Percentiles rank a stretch among this genome's conserved stretches.
Evolutionary conservation across 1,140 invertebrate genomes (phyloP).

Genomic region (Latrodectus geometricus): DNA sequence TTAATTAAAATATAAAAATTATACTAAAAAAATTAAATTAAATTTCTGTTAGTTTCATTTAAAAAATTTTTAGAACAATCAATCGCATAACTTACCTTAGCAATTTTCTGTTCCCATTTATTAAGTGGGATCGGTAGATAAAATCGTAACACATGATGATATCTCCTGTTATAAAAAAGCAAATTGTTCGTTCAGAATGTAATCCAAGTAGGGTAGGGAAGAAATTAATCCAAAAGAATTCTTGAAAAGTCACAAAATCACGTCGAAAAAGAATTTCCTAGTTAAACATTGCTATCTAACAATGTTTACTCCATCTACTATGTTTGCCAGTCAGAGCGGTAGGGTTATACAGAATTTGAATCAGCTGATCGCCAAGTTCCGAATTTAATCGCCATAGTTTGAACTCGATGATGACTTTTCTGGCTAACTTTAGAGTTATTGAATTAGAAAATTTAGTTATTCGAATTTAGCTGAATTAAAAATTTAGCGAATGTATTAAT

Average conservation of each 20-base stretch:
- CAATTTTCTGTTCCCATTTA: too few species aligned
- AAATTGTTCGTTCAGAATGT: slow-evolving; percentile 29
- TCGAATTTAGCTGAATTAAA: too few species aligned
- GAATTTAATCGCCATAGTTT: not conserved
- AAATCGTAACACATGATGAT: slow-evolving; percentile 15
- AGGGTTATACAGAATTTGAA: slow-evolving; percentile 8
- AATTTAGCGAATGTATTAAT: too few species aligned
- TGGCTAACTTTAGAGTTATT: too few species aligned
- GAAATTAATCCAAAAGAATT: slow-evolving; percentile 27
- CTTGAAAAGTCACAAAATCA: slow-evolving; percentile 39
- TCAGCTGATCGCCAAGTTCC: slow-evolving; percentile 23
- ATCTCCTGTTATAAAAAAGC: not conserved
- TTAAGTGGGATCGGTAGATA: not conserved
- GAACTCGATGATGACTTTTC: too few species aligned
- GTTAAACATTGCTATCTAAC: slow-evolving; percentile 28
- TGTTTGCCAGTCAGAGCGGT: slow-evolving; percentile 29
- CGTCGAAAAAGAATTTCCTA: slow-evolving; percentile 22
- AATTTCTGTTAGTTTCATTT: too few species aligned
- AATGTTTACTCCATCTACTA: slow-evolving; percentile 31
- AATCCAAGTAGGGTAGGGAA: slow-evolving; percentile 21
- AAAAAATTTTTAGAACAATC: too few species aligned
- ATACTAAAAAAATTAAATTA: too few species aligned
- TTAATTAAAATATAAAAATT: too few species aligned
- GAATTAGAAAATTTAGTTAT: too few species aligned
- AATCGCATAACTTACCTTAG: slow-evolving; percentile 23